Evolutionary conservation across 1,140 invertebrate species (phyloP).

Genomic region (Drosophila pallidifrons): DNA sequence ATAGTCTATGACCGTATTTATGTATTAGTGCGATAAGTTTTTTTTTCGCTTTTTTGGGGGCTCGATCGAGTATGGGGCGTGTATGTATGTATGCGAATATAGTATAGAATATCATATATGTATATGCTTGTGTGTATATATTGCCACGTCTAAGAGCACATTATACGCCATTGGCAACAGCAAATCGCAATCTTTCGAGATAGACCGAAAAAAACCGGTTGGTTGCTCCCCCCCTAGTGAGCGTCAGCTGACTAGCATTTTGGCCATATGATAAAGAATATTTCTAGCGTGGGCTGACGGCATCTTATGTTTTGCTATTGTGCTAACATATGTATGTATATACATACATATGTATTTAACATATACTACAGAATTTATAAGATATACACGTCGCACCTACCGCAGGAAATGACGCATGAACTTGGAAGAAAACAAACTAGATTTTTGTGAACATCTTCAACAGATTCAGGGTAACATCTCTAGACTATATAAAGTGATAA

Average conservation of each 20-base stretch:
- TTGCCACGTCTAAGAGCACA: constrained; percentile 59
- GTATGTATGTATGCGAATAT: constrained; percentile 16
- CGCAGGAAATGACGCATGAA: constrained; percentile 54
- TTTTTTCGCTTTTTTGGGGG: constrained; percentile 67
- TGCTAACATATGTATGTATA: constrained; percentile 1
- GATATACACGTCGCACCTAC: constrained; percentile 25
- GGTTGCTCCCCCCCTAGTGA: constrained; percentile 10
- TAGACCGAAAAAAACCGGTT: constrained; percentile 62
- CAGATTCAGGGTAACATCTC: background rate
- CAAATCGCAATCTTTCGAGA: constrained; percentile 40
- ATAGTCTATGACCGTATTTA: background rate
- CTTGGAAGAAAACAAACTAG: constrained; percentile 7
- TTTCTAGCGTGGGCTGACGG: constrained; percentile 47
- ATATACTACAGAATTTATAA: constrained; percentile 23
- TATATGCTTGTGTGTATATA: constrained; percentile 15
- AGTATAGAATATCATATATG: background rate
- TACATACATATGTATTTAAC: background rate
- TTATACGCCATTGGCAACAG: constrained; percentile 69
- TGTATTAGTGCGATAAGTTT: constrained; percentile 58
- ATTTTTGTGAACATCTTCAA: constrained; percentile 5
- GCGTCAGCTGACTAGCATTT: constrained; percentile 67
- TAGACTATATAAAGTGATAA: background rate
- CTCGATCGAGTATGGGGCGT: constrained; percentile 59
- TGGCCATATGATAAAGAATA: constrained; percentile 71
- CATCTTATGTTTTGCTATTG: constrained; percentile 26